Conservation (phyloP, 2,888 invertebrate species). For the Leptopilina myrica region DNA sequence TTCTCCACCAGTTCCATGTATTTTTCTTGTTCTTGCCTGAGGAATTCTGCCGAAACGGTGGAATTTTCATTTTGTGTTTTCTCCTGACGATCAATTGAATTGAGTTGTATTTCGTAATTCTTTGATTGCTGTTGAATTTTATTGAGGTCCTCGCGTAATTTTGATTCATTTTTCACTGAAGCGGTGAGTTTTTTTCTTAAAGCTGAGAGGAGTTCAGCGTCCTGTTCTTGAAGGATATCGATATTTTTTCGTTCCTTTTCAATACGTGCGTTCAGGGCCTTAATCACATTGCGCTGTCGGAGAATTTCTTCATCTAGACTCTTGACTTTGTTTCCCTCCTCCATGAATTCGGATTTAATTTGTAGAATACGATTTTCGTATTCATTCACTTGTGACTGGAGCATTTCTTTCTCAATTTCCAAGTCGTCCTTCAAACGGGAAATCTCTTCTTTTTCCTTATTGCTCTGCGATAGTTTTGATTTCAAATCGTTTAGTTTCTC, state of each 20-base stretch:
- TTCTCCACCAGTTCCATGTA: conserved; percentile 61
- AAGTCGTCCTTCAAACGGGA: conserved; percentile 67
- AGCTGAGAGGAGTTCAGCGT: conserved; percentile 69
- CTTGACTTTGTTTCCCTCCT: conserved; percentile 65
- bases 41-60: conserved; percentile 43
- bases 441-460: conserved; percentile 67
- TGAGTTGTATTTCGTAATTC: conserved; percentile 75
- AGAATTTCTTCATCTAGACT: conserved; percentile 68
- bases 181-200: conserved; percentile 78
- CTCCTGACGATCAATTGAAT: conserved; percentile 61
- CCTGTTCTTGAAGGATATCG: conserved; percentile 62
- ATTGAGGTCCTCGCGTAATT: conserved; percentile 81
- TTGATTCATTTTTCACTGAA: conserved; percentile 82
- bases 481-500: conserved; percentile 59
- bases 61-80: conserved; percentile 56
- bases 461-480: conserved; percentile 61
- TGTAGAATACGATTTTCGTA: conserved; percentile 72
- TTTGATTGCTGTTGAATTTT: conserved; percentile 78
- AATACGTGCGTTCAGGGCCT: conserved; percentile 66
- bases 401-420: conserved; percentile 69
- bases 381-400: conserved; percentile 69
- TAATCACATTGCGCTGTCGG: conserved; percentile 64
- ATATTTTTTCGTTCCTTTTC: conserved; percentile 65
- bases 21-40: conserved; percentile 62
- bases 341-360: conserved; percentile 67